Percentiles rank a stretch among this genome's conserved stretches.
Evolutionary conservation across 2,888 invertebrate species (phyloP).

Genomic region (Drosophila emarginata): DNA sequence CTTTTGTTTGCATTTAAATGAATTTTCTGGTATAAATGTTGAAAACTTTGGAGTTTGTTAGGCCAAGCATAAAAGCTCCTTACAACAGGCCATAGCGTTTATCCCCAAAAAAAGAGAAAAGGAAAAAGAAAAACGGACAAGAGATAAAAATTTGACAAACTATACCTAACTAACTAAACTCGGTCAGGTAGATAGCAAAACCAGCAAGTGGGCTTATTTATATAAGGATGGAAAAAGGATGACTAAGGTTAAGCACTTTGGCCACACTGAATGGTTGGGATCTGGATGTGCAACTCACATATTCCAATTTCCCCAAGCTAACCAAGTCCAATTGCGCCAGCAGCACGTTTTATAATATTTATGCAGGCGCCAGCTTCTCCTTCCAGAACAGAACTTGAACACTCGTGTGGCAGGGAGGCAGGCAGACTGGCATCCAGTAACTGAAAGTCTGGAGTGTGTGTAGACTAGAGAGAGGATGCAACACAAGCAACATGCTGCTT

Average conservation of each 20-base stretch:
- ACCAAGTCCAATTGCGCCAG: conserved; percentile 29
- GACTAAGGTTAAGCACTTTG: conserved; percentile 61
- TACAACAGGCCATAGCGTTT: conserved; percentile 39
- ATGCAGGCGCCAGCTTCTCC: conserved; percentile 56
- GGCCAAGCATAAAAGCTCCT: conserved; percentile 54
- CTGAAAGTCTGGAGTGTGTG: conserved; percentile 23
- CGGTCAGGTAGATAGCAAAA: conserved; percentile 23
- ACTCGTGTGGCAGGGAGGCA: neutral
- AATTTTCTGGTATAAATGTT: conserved; percentile 25
- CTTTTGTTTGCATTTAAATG: conserved; percentile 40
- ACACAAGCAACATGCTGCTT: conserved; percentile 24
- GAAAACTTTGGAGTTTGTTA: conserved; percentile 50
- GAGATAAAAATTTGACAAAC: neutral
- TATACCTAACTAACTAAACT: conserved; percentile 31
- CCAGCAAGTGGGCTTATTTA: conserved; percentile 70
- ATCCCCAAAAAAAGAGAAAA: neutral
- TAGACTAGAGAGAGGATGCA: conserved; percentile 27
- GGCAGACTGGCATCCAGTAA: conserved; percentile 3
- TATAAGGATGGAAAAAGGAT: conserved; percentile 29
- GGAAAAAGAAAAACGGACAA: neutral
- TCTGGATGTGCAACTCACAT: conserved; percentile 58
- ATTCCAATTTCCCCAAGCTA: neutral
- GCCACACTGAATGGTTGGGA: conserved; percentile 45
- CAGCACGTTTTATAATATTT: conserved; percentile 74
- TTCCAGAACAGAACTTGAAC: too few relatives aligned